Conservation (phyloP, 2,888 invertebrate species). For the Drosophila quinaria region DNA sequence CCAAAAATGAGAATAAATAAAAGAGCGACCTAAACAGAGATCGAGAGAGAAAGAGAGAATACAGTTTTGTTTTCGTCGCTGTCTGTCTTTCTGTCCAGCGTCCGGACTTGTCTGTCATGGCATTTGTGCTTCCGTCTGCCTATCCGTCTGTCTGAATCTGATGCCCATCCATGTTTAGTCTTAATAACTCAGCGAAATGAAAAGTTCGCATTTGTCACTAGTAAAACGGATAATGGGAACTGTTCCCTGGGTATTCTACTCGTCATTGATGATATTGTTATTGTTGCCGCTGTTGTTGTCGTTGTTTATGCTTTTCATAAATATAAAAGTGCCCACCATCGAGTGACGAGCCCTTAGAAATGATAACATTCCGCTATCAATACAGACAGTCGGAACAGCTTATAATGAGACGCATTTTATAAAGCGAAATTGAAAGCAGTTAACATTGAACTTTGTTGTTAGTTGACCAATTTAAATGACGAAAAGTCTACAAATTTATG, state of each 20-base stretch:
- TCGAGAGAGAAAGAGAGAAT: constrained; percentile 19
- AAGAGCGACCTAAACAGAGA: constrained; percentile 2
- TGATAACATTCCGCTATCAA: constrained; percentile 44
- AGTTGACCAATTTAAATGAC: constrained; percentile 18
- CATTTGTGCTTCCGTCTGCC: constrained; percentile 56
- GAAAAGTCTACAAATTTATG: too few relatives aligned
- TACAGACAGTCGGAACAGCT: constrained; percentile 17
- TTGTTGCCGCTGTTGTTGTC: constrained; percentile 38
- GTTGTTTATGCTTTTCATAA: constrained; percentile 70
- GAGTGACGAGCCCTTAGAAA: constrained; percentile 58
- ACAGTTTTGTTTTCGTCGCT: constrained; percentile 56
- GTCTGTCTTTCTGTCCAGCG: constrained; percentile 45
- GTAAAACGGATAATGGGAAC: constrained; percentile 47
- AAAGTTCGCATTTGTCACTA: constrained; percentile 65
- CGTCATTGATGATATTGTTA: constrained; percentile 29
- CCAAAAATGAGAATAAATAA: constrained; percentile 28
- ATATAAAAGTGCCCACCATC: constrained; percentile 68
- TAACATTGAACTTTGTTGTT: too few relatives aligned
- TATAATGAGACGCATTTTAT: constrained; percentile 47
- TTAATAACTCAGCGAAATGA: constrained; percentile 68
- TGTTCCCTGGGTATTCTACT: constrained; percentile 32
- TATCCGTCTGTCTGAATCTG: constrained; percentile 39
- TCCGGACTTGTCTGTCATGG: constrained; percentile 64
- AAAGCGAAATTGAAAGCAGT: too few relatives aligned
- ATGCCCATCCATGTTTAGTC: constrained; percentile 64